phyloP scores from a whole-genome alignment of 2,113 vertebrate species.

The Actenoides hombroni region DNA sequence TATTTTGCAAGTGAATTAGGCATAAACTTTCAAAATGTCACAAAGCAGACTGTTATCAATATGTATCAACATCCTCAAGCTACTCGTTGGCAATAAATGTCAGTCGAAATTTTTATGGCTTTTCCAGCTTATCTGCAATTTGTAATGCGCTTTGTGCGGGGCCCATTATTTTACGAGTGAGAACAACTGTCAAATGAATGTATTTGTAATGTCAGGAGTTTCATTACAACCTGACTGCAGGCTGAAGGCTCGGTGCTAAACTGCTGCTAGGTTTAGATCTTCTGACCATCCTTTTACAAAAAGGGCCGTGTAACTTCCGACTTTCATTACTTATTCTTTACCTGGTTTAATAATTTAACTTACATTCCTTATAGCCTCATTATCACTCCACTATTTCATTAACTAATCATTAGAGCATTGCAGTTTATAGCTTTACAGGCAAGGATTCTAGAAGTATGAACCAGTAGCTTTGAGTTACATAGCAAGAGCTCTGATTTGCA shows the following conservation, averaged over 20 bases:
- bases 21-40: constrained; percentile 77
- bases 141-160: constrained; percentile 63
- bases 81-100: constrained; percentile 72
- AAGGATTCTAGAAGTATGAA: constrained; percentile 26
- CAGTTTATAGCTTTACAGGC: constrained; percentile 73
- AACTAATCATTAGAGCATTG: constrained; percentile 72
- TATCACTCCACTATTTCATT: constrained; percentile 69
- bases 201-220: constrained; percentile 74
- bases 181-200: constrained; percentile 67
- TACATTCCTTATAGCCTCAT: constrained; percentile 70
- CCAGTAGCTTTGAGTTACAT: constrained; percentile 1
- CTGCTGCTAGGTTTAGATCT: constrained; percentile 70
- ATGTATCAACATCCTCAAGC: constrained; percentile 76
- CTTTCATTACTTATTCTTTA: constrained; percentile 70
- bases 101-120: constrained; percentile 69
- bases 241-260: constrained; percentile 65
- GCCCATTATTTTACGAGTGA: constrained; percentile 63
- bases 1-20: constrained; percentile 67
- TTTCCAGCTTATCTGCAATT: constrained; percentile 72
- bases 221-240: constrained; percentile 72
- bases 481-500: constrained; percentile 55
- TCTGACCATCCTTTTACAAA: constrained; percentile 60
- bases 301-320: constrained; percentile 29
- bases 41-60: constrained; percentile 72
- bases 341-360: constrained; percentile 82